Evolutionary conservation across 2,888 invertebrate genomes (phyloP).

Genomic region (Pachymerium ferrugineum): DNA sequence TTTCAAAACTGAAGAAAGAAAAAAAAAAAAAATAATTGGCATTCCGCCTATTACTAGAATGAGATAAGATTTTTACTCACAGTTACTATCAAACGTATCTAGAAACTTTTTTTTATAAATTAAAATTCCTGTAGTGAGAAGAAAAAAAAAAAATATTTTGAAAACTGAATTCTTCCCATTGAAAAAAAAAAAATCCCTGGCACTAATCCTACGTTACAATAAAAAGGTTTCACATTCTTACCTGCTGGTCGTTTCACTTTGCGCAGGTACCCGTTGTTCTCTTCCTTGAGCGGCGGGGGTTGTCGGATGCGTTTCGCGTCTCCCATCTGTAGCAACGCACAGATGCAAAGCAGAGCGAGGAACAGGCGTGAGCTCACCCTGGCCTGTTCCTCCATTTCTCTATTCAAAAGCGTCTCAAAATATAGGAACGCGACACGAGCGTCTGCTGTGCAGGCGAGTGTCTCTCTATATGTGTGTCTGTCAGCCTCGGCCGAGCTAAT

Average conservation of each 20-base stretch:
- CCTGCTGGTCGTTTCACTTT: conserved; percentile 4
- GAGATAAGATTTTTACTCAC: too few relatives aligned
- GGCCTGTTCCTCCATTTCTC: conserved; percentile 2
- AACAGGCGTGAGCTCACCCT: conserved; percentile 3
- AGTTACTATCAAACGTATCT: not conserved
- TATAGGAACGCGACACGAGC: not conserved
- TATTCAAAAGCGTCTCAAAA: not conserved
- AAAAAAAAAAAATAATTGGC: too few relatives aligned
- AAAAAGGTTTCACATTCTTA: not conserved
- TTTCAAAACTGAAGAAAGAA: too few relatives aligned
- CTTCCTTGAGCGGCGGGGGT: conserved; percentile 1
- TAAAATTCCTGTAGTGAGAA: too few relatives aligned
- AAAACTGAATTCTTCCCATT: not conserved
- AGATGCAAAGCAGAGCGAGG: not conserved
- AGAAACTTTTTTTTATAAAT: not conserved
- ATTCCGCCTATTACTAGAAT: too few relatives aligned
- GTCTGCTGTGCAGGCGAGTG: not conserved
- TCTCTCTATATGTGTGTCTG: conserved; percentile 3
- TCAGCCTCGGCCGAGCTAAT: not conserved
- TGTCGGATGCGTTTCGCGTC: not conserved
- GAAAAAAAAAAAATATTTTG: not conserved
- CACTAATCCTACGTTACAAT: not conserved
- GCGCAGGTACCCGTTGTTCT: conserved; percentile 3
- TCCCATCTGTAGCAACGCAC: not conserved
- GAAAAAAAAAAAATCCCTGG: not conserved